Evolutionary conservation across 2,797 vertebrate genomes (phyloP), one percentile per base, ranked within the genome.

Genomic region (Psittacula derbiana): DNA sequence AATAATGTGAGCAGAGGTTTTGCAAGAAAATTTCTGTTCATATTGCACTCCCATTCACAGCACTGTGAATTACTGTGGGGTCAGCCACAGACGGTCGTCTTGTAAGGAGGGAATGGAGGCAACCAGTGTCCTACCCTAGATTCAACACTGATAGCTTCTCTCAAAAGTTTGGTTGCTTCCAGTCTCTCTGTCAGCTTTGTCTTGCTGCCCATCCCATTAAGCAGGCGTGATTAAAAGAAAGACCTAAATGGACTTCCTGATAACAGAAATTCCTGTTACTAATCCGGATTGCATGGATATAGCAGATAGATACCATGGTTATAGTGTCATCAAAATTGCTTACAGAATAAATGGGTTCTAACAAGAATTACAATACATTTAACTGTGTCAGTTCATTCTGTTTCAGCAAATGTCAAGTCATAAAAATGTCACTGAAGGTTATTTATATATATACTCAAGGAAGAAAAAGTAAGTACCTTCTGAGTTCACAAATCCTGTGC

Each of bases 401-500:
- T 49, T 86, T 46, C 85, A 86, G 72, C 66, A 91, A 94, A 86
- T 80, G 89, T 7, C 65, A 69, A 65, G 38, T 49, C 85, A 93
- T 93, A 83, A 94, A 95, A 94, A 72, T 92, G 62, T 49, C 70
- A 65, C 1, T 60, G 62, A 66, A 62, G 43, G 46, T 78, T 91
- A 72, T 78, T 72, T 60, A 41, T 87, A 84, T 80, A 76, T 61
- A 28, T 90, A 46, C 85, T 58, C 50, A 91, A 70, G 70, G 60
- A 92, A 86, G 33, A 95, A 94, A 50, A 52, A 78, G 46, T 36
- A 41, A 87, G 71, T 86, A 86, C 12, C 21, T 49, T 84, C 80
- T 64, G 76, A 86, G 80, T 76, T 90, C 78, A 81, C 72, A 94
- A 94, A 95, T 88, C 64, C 55, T 85, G 40, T 70, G 36, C 58